Evolutionary conservation across 2,797 vertebrate species (phyloP).

Genomic region (Syncerus caffer): DNA sequence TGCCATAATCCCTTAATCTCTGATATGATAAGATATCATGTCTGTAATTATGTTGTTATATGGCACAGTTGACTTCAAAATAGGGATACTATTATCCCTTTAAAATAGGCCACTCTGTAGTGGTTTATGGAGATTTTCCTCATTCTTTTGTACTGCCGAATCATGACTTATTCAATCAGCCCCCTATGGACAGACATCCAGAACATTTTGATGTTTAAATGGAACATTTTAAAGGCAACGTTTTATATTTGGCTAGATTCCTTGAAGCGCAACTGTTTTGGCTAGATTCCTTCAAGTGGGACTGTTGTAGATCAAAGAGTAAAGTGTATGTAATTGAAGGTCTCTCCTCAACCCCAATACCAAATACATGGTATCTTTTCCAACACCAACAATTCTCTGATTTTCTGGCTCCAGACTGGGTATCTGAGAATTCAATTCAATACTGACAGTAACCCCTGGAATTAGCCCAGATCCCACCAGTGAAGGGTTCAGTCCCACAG

Average conservation of each 20-base stretch:
- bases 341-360: neutral
- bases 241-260: neutral
- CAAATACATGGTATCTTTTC: neutral
- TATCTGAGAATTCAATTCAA: neutral
- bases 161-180: neutral
- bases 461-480: neutral
- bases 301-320: neutral
- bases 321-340: neutral
- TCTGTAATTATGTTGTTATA: neutral
- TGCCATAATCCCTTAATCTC: neutral
- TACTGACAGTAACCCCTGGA: neutral
- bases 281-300: neutral
- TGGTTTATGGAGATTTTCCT: neutral
- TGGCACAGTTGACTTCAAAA: neutral
- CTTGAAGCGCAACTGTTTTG: neutral
- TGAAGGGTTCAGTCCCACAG: neutral
- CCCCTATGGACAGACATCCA: neutral
- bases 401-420: neutral
- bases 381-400: neutral
- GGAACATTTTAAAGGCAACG: neutral
- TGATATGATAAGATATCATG: neutral
- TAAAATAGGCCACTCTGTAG: neutral
- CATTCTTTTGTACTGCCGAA: neutral
- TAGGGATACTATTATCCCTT: neutral
- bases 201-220: neutral